Base-by-base conservation (phyloP, 2,888 invertebrate species). In the Lycophotia porphyrea region DNA sequence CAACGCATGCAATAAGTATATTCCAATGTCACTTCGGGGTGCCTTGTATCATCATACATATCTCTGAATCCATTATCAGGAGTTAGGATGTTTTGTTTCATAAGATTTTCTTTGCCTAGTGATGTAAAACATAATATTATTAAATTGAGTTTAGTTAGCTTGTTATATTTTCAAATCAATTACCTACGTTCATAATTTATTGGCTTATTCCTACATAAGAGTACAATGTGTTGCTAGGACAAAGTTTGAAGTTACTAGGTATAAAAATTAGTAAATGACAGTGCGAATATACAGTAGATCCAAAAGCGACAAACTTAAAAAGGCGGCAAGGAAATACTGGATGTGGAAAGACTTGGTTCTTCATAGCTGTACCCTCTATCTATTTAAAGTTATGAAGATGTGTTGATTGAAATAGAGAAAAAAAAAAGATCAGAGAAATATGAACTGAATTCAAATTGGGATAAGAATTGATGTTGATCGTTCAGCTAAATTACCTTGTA, bases 1-100 rank as follows among this genome's bases (percentile, higher is more conserved):
- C 27, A 81, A 47, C 81, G 81, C 0, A 71, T 5, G 0, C 2
- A 0, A 31, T 21, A 71, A 44, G 47, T 24, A 31, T n/a, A 80
- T 55, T 81, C 81, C 34, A 80, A 15, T 8, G 73, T 65, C 24
- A 80, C 21, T 55, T 68, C 39, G 3, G 81, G 80, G 13, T 21
- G 18, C 0, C 11, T 15, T 0, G 0, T 21, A 0, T 27, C 9
- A 52, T 81, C 60, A 49, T 81, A 81, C 3, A 42, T 1, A 42
- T 81, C 60, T 44, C 67, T 73, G 69, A 66, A 73, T 67, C 70
- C 76, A 3, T 44, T 27, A 13, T 70, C 24, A 24, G 15, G 27
- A 15, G 55, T 55, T 8, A 31, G 15, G 18, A 55, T 55, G 0
- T 18, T 18, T 15, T 18, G 7, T 27, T 55, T 55, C 8, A 55